phyloP scores from a whole-genome alignment of 1,140 invertebrate genomes.

The Drosophila ficusphila region DNA sequence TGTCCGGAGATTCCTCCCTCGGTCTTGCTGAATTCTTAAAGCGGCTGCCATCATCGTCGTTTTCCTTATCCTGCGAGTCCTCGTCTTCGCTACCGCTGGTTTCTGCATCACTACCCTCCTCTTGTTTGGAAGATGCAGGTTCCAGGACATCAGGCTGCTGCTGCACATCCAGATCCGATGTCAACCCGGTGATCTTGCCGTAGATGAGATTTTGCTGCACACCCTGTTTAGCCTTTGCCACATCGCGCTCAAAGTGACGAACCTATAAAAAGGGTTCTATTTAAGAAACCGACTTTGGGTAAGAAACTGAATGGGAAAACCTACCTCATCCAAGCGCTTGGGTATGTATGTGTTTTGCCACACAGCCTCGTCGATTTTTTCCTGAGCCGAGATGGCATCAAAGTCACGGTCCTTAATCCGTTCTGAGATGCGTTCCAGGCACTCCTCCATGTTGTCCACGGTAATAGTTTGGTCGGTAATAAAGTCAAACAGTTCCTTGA shows the following conservation, averaged over 20 bases:
- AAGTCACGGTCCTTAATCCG: slow-evolving; percentile 87
- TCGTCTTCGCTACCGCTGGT: slow-evolving; percentile 84
- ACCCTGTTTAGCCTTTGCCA: slow-evolving; percentile 90
- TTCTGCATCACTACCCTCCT: slow-evolving; percentile 77
- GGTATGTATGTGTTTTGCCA: slow-evolving; percentile 98
- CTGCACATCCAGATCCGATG: slow-evolving; percentile 90
- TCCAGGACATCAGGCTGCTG: slow-evolving; percentile 86
- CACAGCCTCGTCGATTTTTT: slow-evolving; percentile 93
- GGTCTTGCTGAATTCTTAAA: slow-evolving; percentile 90
- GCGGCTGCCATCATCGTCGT: slow-evolving; percentile 86
- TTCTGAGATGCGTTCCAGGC: slow-evolving; percentile 89
- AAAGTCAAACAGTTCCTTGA: slow-evolving; percentile 98
- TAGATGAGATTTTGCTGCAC: slow-evolving; percentile 91
- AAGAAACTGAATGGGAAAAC: background rate
- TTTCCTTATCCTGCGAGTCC: slow-evolving; percentile 69
- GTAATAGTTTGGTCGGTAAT: slow-evolving; percentile 95
- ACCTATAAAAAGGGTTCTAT: slow-evolving; percentile 86
- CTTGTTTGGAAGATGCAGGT: background rate
- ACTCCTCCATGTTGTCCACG: slow-evolving; percentile 92
- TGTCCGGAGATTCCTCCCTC: slow-evolving; percentile 93
- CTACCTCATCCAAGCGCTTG: slow-evolving; percentile 95
- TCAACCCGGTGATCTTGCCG: slow-evolving; percentile 93
- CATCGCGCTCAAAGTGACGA: slow-evolving; percentile 95
- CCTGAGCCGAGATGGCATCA: slow-evolving; percentile 88
- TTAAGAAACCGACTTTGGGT: background rate